Percentiles rank a stretch among this genome's conserved stretches.
These are phyloP conservation scores for Catharus fuscescens DNA, from an alignment of 2,113 vertebrate species.

Conservation along the genomic window DNA sequence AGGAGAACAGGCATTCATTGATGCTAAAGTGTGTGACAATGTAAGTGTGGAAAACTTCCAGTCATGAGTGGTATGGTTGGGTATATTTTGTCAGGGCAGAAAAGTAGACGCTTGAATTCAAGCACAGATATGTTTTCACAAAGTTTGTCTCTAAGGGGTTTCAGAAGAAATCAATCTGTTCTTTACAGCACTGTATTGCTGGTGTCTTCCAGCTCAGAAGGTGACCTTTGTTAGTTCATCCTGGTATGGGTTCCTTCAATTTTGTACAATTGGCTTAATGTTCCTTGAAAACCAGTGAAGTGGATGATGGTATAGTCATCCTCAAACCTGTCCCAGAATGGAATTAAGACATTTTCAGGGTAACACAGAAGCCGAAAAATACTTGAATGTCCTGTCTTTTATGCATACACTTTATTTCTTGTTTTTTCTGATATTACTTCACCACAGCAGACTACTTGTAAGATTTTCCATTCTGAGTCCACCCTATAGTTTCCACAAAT, in stretches of 20 bases:
- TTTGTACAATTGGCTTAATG: accelerated
- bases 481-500: background rate
- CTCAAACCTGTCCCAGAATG: background rate
- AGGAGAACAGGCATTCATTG: accelerated
- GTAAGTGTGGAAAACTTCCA: background rate
- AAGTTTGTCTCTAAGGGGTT: background rate
- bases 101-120: background rate
- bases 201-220: background rate
- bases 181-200: background rate
- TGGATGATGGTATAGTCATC: background rate
- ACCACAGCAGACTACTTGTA: background rate
- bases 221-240: background rate
- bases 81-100: background rate
- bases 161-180: background rate
- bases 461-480: background rate
- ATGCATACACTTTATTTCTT: background rate
- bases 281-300: background rate
- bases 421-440: background rate
- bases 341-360: background rate
- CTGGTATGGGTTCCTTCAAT: accelerated
- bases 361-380: background rate
- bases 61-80: background rate
- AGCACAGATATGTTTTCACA: background rate
- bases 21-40: background rate
- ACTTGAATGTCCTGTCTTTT: background rate